These are phyloP conservation scores for Hypothenemus hampei DNA, from an alignment of 1,140 invertebrate genomes.

Conservation along the genomic window DNA sequence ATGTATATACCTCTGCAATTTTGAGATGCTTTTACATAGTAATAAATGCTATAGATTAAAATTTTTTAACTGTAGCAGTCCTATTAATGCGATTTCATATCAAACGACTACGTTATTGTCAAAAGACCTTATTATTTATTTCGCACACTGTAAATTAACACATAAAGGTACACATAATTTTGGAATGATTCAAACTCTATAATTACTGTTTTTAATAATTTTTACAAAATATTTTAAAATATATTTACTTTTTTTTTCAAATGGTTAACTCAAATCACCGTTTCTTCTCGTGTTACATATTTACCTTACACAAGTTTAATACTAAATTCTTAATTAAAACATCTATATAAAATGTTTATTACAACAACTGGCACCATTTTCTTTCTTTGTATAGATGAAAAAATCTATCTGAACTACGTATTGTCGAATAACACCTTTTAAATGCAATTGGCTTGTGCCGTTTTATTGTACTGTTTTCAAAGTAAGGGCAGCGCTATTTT, in stretches of 20 bases:
- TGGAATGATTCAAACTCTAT: conserved; percentile 40
- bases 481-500: conserved; percentile 33
- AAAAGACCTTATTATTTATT: conserved; percentile 38
- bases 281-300: conserved; percentile 22
- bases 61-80: conserved; percentile 42
- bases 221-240: conserved; percentile 37
- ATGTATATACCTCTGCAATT: conserved; percentile 40
- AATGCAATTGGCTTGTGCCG: conserved; percentile 33
- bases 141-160: conserved; percentile 42
- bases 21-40: conserved; percentile 36
- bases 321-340: conserved; percentile 34
- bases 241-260: conserved; percentile 11
- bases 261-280: conserved; percentile 41
- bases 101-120: conserved; percentile 47
- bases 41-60: conserved; percentile 44
- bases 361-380: conserved; percentile 45
- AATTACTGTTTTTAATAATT: conserved; percentile 14
- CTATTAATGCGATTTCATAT: conserved; percentile 39
- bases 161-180: conserved; percentile 44
- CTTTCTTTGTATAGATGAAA: conserved; percentile 46
- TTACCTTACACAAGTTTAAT: background rate
- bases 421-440: conserved; percentile 44
- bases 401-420: conserved; percentile 44
- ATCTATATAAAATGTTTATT: conserved; percentile 40
- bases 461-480: conserved; percentile 43